Conservation (phyloP, 2,888 invertebrate species). For the Stenolophus ochropezus region DNA sequence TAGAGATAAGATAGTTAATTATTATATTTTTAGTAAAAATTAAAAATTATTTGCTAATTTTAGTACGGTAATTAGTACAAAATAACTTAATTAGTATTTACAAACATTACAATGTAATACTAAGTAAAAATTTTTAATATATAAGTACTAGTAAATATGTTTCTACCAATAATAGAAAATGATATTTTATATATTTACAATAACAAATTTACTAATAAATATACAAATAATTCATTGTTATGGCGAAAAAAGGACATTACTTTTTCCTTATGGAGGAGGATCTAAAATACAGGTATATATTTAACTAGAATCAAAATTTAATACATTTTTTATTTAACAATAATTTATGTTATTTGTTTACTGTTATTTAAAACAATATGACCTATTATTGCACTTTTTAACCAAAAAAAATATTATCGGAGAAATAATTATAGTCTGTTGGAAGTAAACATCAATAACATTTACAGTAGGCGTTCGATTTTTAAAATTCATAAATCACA, state of each 20-base stretch:
- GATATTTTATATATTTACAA: background rate
- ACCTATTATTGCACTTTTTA: no score
- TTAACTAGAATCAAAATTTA: no score
- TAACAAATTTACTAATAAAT: no score
- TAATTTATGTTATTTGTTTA: no score
- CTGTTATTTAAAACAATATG: no score
- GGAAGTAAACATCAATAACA: no score
- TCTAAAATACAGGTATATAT: background rate
- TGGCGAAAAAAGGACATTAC: constrained; percentile 62
- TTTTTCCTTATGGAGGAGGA: constrained; percentile 47
- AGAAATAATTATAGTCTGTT: no score
- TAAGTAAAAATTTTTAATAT: background rate
- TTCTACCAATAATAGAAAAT: background rate
- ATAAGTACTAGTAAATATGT: background rate
- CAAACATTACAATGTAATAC: background rate
- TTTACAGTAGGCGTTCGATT: no score
- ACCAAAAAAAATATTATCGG: no score
- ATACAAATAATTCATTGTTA: background rate
- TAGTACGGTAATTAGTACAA: background rate
- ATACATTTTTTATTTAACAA: no score
- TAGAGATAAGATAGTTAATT: no score
- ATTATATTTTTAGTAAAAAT: background rate
- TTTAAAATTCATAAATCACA: no score
- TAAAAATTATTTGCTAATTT: background rate
- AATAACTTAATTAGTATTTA: background rate